Conservation (phyloP, 2,888 invertebrate species). For the Eupelmus urozonus region DNA sequence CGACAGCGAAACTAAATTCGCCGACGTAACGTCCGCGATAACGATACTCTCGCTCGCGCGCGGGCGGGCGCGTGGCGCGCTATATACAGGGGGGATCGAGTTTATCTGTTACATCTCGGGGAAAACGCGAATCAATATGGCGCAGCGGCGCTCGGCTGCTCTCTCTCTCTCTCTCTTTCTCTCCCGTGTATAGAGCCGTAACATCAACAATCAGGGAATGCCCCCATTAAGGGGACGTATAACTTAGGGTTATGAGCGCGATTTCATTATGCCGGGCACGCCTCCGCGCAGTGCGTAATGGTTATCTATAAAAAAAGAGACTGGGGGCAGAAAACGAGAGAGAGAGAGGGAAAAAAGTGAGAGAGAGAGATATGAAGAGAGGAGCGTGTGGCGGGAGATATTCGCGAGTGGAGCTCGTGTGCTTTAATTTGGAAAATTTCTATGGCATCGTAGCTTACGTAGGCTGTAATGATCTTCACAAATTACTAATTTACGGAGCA, state of each 20-base stretch:
- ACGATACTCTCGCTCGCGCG: not conserved
- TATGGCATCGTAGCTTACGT: conserved; percentile 26
- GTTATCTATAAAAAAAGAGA: conserved; percentile 18
- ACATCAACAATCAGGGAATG: conserved; percentile 34
- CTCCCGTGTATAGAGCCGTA: conserved; percentile 13
- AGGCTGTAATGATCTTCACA: not conserved
- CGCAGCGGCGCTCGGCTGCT: no score
- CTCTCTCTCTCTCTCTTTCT: no score
- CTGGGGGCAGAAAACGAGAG: not conserved
- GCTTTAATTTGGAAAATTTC: conserved; percentile 52
- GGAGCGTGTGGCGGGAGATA: not conserved
- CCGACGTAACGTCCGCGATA: conserved; percentile 10
- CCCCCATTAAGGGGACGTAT: conserved; percentile 10
- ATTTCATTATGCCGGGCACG: conserved; percentile 51
- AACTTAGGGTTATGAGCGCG: conserved; percentile 39
- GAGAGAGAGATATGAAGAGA: not conserved
- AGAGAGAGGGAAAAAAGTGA: not conserved
- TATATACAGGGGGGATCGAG: not conserved
- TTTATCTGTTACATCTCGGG: conserved; percentile 24
- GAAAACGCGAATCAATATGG: conserved; percentile 41
- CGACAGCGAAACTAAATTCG: not conserved
- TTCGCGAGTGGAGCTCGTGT: not conserved
- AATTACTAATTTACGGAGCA: not conserved
- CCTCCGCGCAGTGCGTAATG: conserved; percentile 36
- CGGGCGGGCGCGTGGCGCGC: not conserved